Evolutionary conservation across 2,797 vertebrate genomes (phyloP).

Genomic region (Chiroxiphia lanceolata): DNA sequence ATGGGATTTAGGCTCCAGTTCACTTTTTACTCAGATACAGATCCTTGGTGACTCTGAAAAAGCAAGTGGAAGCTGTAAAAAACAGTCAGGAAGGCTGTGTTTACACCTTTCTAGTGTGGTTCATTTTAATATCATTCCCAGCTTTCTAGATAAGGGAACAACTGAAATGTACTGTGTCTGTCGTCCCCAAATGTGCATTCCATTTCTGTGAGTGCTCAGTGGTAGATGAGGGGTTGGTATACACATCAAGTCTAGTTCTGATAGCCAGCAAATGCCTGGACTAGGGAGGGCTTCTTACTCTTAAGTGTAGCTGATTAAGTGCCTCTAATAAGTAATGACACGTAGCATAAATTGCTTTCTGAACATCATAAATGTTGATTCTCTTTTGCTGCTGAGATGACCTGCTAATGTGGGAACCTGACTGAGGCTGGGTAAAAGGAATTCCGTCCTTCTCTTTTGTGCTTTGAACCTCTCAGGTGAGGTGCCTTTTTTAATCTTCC

Average conservation of each 20-base stretch:
- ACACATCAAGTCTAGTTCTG: background rate
- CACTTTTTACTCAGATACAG: background rate
- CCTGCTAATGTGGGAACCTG: background rate
- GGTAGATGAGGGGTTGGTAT: background rate
- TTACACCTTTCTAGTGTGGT: background rate
- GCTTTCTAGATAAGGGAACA: background rate
- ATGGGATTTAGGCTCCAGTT: background rate
- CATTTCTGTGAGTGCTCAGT: background rate
- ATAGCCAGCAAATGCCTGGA: background rate
- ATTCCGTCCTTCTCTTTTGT: background rate
- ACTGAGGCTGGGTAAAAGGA: constrained; percentile 1
- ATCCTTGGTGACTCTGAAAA: background rate
- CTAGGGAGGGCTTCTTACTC: background rate
- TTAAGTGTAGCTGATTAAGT: background rate
- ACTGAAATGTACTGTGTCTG: background rate
- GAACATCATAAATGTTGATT: background rate
- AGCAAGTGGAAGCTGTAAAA: background rate
- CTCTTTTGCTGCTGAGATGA: background rate
- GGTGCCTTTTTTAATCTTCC: background rate
- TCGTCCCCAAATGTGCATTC: background rate
- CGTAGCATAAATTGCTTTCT: background rate
- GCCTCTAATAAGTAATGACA: background rate
- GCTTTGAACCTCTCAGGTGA: background rate
- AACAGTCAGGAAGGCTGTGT: background rate
- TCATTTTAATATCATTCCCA: background rate